Conservation (phyloP, 2,113 vertebrate genomes). For the Ivindomyrus marchei region DNA sequence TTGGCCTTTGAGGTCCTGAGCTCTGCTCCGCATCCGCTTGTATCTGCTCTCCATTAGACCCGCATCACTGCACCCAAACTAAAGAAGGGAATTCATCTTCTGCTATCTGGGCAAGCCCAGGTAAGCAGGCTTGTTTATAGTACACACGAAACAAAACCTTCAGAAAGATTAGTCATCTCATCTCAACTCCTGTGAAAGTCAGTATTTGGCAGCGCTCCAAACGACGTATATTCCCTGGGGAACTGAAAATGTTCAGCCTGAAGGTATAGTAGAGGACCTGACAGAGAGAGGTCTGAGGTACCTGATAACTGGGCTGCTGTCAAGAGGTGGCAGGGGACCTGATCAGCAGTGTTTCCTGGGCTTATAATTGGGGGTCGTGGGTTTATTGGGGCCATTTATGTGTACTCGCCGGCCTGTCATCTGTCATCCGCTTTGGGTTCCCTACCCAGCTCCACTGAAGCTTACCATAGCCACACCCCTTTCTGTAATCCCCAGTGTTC, state of each 20-base stretch:
- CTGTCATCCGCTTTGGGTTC: neutral
- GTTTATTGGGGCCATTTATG: neutral
- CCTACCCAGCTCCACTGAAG: slow-evolving; percentile 29
- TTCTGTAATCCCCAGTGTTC: neutral
- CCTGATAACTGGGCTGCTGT: neutral
- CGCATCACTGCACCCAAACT: slow-evolving; percentile 8
- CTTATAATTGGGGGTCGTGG: neutral
- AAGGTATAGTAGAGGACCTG: neutral
- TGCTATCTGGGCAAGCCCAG: slow-evolving; percentile 11
- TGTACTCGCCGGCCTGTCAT: neutral
- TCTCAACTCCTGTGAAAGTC: neutral
- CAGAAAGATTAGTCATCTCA: neutral
- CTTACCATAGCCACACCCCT: slow-evolving; percentile 1
- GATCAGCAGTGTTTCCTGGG: neutral
- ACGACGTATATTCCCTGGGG: neutral
- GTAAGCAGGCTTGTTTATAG: neutral
- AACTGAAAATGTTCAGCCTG: neutral
- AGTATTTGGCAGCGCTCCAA: neutral
- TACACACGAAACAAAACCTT: neutral
- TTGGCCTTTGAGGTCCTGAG: slow-evolving; percentile 1
- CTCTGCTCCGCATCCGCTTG: neutral
- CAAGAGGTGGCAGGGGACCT: neutral
- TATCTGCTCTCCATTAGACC: slow-evolving; percentile 15
- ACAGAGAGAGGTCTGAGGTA: neutral
- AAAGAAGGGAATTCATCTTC: neutral